Evolutionary conservation across 2,113 vertebrate species (phyloP).

Genomic region (Amphiprion percula): DNA sequence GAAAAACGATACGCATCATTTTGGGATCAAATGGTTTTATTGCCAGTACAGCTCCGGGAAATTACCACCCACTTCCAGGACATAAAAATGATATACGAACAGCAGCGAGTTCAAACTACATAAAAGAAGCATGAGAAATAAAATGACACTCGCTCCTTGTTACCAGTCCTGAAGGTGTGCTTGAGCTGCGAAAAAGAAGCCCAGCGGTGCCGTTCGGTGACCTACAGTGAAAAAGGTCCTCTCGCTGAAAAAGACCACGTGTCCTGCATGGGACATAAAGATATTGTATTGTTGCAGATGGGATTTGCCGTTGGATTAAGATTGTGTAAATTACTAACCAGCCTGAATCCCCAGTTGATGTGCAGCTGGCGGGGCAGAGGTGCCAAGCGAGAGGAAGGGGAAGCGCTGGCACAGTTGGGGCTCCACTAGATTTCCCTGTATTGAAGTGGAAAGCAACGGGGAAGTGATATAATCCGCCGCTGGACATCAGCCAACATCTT

Average conservation of each 20-base stretch:
- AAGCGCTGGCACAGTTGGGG: slow-evolving; percentile 59
- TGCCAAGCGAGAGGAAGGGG: slow-evolving; percentile 63
- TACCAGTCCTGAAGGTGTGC: slow-evolving; percentile 17
- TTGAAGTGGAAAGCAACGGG: slow-evolving; percentile 71
- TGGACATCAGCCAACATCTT: slow-evolving; percentile 73
- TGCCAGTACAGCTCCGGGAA: slow-evolving; percentile 35
- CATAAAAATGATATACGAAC: slow-evolving; percentile 61
- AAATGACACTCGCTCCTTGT: slow-evolving; percentile 32
- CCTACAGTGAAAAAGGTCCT: background rate
- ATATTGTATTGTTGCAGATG: slow-evolving; percentile 58
- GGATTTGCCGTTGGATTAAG: slow-evolving; percentile 58
- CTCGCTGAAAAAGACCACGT: slow-evolving; percentile 14
- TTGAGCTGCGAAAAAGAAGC: slow-evolving; percentile 12
- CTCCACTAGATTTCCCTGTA: slow-evolving; percentile 68
- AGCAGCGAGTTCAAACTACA: slow-evolving; percentile 23
- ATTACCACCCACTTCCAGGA: slow-evolving; percentile 50
- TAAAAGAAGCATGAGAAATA: slow-evolving; percentile 16
- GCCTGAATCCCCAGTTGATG: slow-evolving; percentile 54
- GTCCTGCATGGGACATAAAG: slow-evolving; percentile 30
- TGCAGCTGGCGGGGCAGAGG: slow-evolving; percentile 68
- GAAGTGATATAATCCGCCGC: slow-evolving; percentile 80
- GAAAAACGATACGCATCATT: slow-evolving; percentile 72
- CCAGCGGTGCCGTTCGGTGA: slow-evolving; percentile 7
- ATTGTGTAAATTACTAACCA: slow-evolving; percentile 55
- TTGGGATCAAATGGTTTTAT: slow-evolving; percentile 66